Conservation (phyloP, 2,888 invertebrate species). For the Drosophila yooni region DNA sequence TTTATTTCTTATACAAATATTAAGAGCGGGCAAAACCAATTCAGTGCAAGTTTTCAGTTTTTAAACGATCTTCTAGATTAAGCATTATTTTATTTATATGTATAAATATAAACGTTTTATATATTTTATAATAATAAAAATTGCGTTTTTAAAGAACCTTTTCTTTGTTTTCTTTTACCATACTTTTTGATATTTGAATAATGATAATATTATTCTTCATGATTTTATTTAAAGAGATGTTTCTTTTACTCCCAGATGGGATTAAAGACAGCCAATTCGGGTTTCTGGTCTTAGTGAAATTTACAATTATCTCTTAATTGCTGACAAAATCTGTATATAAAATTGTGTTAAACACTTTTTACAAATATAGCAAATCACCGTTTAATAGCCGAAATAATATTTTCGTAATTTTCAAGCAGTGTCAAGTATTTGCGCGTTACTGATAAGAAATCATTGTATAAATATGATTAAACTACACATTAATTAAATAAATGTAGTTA, state of each 20-base stretch:
- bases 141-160: conserved; percentile 67
- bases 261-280: not conserved
- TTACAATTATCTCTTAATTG: not conserved
- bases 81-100: conserved; percentile 80
- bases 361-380: conserved; percentile 11
- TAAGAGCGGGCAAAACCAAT: conserved; percentile 59
- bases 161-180: conserved; percentile 14
- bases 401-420: conserved; percentile 7
- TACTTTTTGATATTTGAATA: not conserved
- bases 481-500: conserved; percentile 39
- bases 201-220: not conserved
- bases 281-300: not conserved
- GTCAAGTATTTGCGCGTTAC: conserved; percentile 17
- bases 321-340: conserved; percentile 59
- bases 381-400: conserved; percentile 1
- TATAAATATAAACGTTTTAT: conserved; percentile 71
- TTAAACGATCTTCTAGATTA: conserved; percentile 68
- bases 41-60: conserved; percentile 75
- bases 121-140: conserved; percentile 80
- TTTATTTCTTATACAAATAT: conserved; percentile 51
- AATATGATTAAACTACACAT: conserved; percentile 43
- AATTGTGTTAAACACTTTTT: conserved; percentile 15
- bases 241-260: not conserved
- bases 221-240: not conserved
- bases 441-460: conserved; percentile 45